Base-by-base conservation (phyloP, 1,140 invertebrate species). In the Conopomorpha cramerella region DNA sequence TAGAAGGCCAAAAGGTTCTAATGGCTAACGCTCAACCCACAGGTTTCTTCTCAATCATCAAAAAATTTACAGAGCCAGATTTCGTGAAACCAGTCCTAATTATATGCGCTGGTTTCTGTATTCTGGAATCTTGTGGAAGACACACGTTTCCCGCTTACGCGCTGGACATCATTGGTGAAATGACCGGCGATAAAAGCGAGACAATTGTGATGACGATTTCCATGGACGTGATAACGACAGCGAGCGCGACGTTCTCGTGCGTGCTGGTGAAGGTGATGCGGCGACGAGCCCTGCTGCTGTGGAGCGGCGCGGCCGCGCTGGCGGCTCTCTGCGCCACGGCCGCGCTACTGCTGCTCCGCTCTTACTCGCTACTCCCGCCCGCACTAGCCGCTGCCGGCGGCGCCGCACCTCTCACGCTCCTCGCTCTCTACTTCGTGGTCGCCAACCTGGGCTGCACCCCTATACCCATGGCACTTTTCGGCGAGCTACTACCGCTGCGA, bases 51-150 rank as follows among this genome's bases (percentile, higher is more conserved):
- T n/a, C n/a, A n/a, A n/a, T n/a, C n/a, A n/a, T n/a, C n/a, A 29
- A 25, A 8, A 52, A 55, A 0, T 35, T 63, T 4, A 51, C 15
- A 14, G 57, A 55, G 37, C 55, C 46, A 25, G 56, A 58, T 30
- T 63, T 63, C 31, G 50, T 51, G 12, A 57, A 52, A 16, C 59
- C 59, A 3, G 56, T 63, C 16, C 48, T 60, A 8, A 53, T 63
- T 3, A 60, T 63, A 56, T 46, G 52, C 26, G 47, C 55, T 25
- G 47, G 58, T 15, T 58, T 57, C 29, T 51, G 44, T 1, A 15
- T 60, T 10, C 45, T 51, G 0, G 49, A 55, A 15, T 57, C 51
- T 51, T 47, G 47, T 30, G 59, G 54, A 6, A 49, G 47, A 8
- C 54, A 55, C 15, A 49, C 58, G 12, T 23, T 62, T 1, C 43